phyloP scores from a whole-genome alignment of 1,140 invertebrate species.

The Panonychus citri region DNA sequence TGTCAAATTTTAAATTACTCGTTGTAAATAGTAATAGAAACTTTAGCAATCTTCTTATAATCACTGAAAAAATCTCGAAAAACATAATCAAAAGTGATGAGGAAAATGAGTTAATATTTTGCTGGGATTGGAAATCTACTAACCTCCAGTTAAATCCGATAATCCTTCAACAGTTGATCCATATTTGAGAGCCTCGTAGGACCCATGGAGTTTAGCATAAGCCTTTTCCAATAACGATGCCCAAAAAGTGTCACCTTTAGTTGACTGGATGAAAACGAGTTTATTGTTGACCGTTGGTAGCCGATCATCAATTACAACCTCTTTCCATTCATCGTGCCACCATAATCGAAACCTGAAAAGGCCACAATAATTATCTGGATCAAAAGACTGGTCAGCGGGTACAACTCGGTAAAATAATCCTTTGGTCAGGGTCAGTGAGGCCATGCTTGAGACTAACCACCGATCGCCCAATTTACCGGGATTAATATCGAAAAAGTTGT shows the following conservation, averaged over 20 bases:
- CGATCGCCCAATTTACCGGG: slow-evolving; percentile 70
- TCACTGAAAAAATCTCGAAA: no score
- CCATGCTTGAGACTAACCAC: slow-evolving; percentile 68
- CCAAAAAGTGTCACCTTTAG: slow-evolving; percentile 74
- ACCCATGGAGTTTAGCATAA: slow-evolving; percentile 90
- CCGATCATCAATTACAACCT: slow-evolving; percentile 83
- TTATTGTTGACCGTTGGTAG: slow-evolving; percentile 75
- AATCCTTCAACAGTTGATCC: slow-evolving; percentile 61
- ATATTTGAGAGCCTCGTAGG: slow-evolving; percentile 88
- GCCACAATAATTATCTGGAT: slow-evolving; percentile 30
- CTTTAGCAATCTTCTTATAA: not conserved
- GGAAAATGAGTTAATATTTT: no score
- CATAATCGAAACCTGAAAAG: slow-evolving; percentile 80
- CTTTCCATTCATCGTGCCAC: slow-evolving; percentile 89
- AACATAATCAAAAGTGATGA: no score
- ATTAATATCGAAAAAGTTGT: slow-evolving; percentile 50
- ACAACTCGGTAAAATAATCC: slow-evolving; percentile 85
- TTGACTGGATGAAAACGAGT: slow-evolving; percentile 73
- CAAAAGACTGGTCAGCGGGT: slow-evolving; percentile 69
- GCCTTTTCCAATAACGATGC: slow-evolving; percentile 87
- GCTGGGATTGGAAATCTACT: not conserved
- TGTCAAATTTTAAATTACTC: not conserved
- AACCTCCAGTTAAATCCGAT: slow-evolving; percentile 61
- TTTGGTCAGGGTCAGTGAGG: slow-evolving; percentile 45
- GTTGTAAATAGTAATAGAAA: not conserved